Percentiles rank a stretch among this genome's conserved stretches.
Evolutionary conservation across 2,797 vertebrate genomes (phyloP).

Genomic region (Chloroceryle amazona): DNA sequence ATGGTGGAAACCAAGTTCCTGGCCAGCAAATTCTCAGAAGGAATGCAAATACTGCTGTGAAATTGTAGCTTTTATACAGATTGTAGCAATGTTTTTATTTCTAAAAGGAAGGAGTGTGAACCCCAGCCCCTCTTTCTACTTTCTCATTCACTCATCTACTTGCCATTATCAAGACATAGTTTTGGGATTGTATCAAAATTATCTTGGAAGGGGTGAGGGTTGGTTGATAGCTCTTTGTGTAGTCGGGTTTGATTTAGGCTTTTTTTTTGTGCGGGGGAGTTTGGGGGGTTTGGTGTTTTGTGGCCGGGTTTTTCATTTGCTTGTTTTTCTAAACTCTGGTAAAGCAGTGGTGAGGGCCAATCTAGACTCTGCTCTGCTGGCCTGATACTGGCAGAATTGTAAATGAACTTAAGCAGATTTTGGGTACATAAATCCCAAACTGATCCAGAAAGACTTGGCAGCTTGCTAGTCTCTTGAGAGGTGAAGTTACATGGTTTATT

Average conservation of each 20-base stretch:
- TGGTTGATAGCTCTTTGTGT: background rate
- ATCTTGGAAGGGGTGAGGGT: accelerated
- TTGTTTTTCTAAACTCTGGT: background rate
- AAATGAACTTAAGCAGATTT: background rate
- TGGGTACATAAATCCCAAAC: background rate
- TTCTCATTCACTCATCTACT: background rate
- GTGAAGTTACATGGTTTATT: background rate
- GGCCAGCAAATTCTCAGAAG: background rate
- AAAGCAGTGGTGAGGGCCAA: background rate
- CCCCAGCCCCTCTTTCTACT: background rate
- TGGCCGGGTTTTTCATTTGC: background rate
- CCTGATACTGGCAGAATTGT: background rate
- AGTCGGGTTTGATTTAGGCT: background rate
- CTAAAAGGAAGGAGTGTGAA: background rate
- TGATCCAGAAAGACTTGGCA: background rate
- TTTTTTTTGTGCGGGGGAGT: too few species aligned
- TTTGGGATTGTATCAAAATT: background rate
- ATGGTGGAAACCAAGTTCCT: background rate
- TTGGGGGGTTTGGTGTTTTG: background rate
- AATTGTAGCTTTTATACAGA: background rate
- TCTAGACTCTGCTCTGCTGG: background rate
- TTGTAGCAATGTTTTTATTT: background rate
- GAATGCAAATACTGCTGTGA: background rate
- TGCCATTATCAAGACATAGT: background rate
- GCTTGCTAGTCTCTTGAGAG: background rate